Evolutionary conservation across 1,140 invertebrate species (phyloP).

Genomic region (Aphelinus certus): DNA sequence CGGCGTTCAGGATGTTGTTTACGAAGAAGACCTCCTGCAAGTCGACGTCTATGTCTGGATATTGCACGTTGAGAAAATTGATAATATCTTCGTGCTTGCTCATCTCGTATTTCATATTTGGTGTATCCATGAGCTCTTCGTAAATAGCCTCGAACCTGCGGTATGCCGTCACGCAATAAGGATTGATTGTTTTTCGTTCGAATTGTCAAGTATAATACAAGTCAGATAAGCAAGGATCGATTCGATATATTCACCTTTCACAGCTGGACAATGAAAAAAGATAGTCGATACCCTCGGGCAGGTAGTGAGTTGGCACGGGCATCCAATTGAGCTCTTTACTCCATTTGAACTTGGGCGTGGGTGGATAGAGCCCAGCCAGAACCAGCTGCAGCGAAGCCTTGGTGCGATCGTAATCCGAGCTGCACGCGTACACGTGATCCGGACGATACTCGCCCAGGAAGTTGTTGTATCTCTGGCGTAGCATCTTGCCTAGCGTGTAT

Average conservation of each 20-base stretch:
- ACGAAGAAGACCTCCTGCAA: constrained; percentile 11
- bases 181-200: background rate
- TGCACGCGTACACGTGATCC: constrained; percentile 58
- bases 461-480: constrained; percentile 59
- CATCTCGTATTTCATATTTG: background rate
- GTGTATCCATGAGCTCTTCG: constrained; percentile 5
- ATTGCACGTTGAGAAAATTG: background rate
- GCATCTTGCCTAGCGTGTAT: constrained; percentile 58
- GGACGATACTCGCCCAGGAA: constrained; percentile 61
- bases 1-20: constrained; percentile 9
- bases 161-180: background rate
- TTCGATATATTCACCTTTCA: too few species aligned
- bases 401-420: constrained; percentile 66
- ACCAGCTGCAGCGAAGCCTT: constrained; percentile 68
- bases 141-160: background rate
- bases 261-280: background rate
- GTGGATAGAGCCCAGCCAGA: constrained; percentile 63
- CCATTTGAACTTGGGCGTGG: constrained; percentile 44
- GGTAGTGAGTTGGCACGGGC: constrained; percentile 47
- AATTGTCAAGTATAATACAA: background rate
- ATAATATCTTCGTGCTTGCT: background rate
- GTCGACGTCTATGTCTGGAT: background rate
- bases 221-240: background rate
- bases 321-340: constrained; percentile 48
- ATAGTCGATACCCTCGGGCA: constrained; percentile 41